Percentiles rank a stretch among this genome's conserved stretches.
These are phyloP conservation scores for Apamea monoglypha DNA, from an alignment of 2,888 invertebrate genomes.

Conservation along the genomic window DNA sequence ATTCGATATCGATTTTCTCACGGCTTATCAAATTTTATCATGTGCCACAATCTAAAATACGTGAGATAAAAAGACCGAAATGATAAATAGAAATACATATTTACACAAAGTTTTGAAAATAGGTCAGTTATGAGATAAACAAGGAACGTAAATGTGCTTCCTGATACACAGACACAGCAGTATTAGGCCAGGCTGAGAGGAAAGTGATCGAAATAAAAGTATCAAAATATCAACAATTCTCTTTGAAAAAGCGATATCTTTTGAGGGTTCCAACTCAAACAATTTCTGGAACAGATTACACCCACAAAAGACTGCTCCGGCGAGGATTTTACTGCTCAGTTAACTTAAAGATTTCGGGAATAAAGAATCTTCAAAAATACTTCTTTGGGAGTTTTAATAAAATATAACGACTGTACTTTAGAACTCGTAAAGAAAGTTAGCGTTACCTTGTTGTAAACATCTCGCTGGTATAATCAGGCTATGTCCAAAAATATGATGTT, in stretches of 20 bases:
- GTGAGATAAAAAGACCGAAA: slow-evolving; percentile 48
- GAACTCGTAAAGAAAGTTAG: slow-evolving; percentile 53
- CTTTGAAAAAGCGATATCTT: slow-evolving; percentile 52
- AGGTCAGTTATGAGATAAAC: slow-evolving; percentile 57
- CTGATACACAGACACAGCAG: slow-evolving; percentile 35
- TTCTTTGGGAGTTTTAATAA: slow-evolving; percentile 55
- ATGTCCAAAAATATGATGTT: slow-evolving; percentile 22
- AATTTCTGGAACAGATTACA: slow-evolving; percentile 62
- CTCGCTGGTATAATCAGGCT: slow-evolving; percentile 26
- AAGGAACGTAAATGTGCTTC: slow-evolving; percentile 38
- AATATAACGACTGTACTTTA: slow-evolving; percentile 53
- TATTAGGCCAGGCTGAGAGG: slow-evolving; percentile 30
- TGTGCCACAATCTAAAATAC: slow-evolving; percentile 39
- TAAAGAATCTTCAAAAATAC: slow-evolving; percentile 62
- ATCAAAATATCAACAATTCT: slow-evolving; percentile 57
- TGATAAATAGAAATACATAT: slow-evolving; percentile 38
- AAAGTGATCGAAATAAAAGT: slow-evolving; percentile 46
- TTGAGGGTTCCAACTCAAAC: slow-evolving; percentile 53
- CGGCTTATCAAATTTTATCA: slow-evolving; percentile 53
- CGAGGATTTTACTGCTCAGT: slow-evolving; percentile 52
- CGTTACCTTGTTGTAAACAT: slow-evolving; percentile 48
- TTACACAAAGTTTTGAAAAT: slow-evolving; percentile 36
- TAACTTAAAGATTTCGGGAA: slow-evolving; percentile 57
- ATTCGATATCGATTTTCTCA: slow-evolving; percentile 61
- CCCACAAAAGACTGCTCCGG: slow-evolving; percentile 44